phyloP scores from a whole-genome alignment of 2,113 vertebrate genomes.

The Aldabrachelys gigantea region DNA sequence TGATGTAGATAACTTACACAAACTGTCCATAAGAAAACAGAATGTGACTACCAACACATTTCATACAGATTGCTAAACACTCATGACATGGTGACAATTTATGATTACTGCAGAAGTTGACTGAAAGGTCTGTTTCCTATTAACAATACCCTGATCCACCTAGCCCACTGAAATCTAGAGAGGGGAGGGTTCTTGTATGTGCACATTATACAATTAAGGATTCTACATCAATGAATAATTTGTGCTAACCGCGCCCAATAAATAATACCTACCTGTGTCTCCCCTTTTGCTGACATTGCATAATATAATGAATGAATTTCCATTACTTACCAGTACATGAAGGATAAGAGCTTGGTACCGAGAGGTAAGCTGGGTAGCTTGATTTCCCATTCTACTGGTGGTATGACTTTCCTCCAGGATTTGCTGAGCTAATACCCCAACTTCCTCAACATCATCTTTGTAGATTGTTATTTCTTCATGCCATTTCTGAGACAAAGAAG shows the following conservation, averaged over 20 bases:
- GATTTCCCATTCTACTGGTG: slow-evolving; percentile 85
- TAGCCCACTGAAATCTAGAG: background rate
- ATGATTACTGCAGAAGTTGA: background rate
- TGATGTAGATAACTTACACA: background rate
- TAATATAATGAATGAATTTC: background rate
- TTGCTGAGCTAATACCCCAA: slow-evolving; percentile 90
- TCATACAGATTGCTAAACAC: background rate
- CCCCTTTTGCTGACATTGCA: background rate
- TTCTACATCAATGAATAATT: background rate
- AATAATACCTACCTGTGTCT: background rate
- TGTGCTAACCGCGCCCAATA: background rate
- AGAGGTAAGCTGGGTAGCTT: slow-evolving; percentile 90
- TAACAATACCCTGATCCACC: background rate
- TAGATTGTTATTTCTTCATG: slow-evolving; percentile 84
- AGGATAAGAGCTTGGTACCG: slow-evolving; percentile 93
- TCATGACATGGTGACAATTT: background rate
- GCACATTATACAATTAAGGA: background rate
- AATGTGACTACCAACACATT: background rate
- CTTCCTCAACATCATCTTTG: slow-evolving; percentile 92
- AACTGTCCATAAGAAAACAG: background rate
- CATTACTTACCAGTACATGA: slow-evolving; percentile 84
- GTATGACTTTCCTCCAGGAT: slow-evolving; percentile 90
- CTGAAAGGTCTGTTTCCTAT: background rate
- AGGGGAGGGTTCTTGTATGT: background rate
- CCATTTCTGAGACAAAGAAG: slow-evolving; percentile 81